Evolutionary conservation across 2,888 invertebrate species (phyloP).

Genomic region (Drosophila siamana): DNA sequence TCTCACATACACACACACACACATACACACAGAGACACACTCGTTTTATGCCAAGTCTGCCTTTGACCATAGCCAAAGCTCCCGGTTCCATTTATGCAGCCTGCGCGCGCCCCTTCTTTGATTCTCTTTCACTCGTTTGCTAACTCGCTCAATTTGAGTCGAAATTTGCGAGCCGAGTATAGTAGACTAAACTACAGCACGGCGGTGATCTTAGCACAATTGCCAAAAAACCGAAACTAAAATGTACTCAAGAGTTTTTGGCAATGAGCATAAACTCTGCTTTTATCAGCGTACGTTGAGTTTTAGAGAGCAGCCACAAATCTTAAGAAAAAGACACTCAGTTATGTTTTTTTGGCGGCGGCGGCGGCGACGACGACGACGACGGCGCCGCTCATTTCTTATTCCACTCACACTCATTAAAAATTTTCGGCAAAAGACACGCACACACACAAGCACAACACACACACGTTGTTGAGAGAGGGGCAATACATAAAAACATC

Average conservation of each 20-base stretch:
- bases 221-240: too few species aligned
- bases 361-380: slow-evolving; percentile 10
- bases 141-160: slow-evolving; percentile 24
- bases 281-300: slow-evolving; percentile 3
- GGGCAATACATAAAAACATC: slow-evolving; percentile 41
- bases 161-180: slow-evolving; percentile 3
- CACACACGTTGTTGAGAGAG: slow-evolving; percentile 12
- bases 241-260: too few species aligned
- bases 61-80: slow-evolving; percentile 48
- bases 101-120: slow-evolving; percentile 20
- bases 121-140: slow-evolving; percentile 3
- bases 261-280: background rate
- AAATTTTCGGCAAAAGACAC: slow-evolving; percentile 58
- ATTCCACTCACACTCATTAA: slow-evolving; percentile 52
- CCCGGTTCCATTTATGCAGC: slow-evolving; percentile 48
- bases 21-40: slow-evolving; percentile 12
- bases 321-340: slow-evolving; percentile 46
- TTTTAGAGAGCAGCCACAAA: background rate
- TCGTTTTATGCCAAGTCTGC: slow-evolving; percentile 1
- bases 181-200: background rate
- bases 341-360: slow-evolving; percentile 18
- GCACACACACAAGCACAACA: slow-evolving; percentile 21
- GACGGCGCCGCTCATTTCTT: slow-evolving; percentile 31
- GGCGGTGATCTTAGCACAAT: background rate
- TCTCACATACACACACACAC: slow-evolving; percentile 23